Percentiles rank a stretch among this genome's conserved stretches.
phyloP scores from a whole-genome alignment of 2,113 vertebrate species.

The Nycticorax nycticorax region DNA sequence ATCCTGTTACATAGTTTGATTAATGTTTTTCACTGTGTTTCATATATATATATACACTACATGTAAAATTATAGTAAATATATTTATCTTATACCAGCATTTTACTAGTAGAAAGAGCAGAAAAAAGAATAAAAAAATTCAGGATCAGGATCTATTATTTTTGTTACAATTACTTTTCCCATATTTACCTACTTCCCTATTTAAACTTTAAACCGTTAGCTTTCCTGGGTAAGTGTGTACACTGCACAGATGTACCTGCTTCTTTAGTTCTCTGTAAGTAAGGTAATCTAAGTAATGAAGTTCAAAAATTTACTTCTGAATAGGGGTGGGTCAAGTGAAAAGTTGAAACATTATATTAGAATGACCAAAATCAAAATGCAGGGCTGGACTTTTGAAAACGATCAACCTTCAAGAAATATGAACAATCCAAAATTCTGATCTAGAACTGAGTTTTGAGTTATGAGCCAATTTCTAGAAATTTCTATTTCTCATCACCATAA shows the following conservation, averaged over 20 bases:
- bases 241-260: background rate
- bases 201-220: background rate
- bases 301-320: background rate
- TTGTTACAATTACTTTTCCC: background rate
- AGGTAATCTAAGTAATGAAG: background rate
- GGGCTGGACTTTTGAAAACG: background rate
- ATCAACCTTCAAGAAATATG: background rate
- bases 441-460: background rate
- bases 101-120: background rate
- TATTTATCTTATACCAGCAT: background rate
- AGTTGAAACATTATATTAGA: background rate
- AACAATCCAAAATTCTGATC: background rate
- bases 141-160: background rate
- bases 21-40: background rate
- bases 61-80: background rate
- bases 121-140: background rate
- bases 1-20: background rate
- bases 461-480: background rate
- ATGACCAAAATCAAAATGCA: background rate
- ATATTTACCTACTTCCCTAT: background rate
- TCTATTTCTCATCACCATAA: background rate
- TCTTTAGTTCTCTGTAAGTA: background rate
- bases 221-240: background rate
- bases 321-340: background rate
- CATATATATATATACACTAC: background rate